These are phyloP conservation scores for Apantesis nais DNA, from an alignment of 2,888 invertebrate genomes.

Conservation along the genomic window DNA sequence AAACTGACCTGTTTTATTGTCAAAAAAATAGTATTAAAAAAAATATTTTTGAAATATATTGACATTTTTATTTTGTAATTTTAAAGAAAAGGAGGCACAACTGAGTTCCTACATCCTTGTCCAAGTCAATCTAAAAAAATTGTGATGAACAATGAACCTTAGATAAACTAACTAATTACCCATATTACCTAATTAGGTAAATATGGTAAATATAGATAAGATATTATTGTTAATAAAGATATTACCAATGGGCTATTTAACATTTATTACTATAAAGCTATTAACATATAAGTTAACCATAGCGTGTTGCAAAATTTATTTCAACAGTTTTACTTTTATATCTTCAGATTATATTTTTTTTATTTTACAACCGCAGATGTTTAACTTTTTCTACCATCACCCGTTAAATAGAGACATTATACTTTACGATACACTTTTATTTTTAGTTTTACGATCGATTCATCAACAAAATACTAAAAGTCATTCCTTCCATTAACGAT, in stretches of 20 bases:
- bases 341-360: conserved; percentile 38
- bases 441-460: conserved; percentile 75
- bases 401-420: conserved; percentile 61
- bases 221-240: too few species aligned
- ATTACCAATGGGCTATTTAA: neutral
- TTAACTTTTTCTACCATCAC: conserved; percentile 37
- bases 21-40: too few species aligned
- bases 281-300: neutral
- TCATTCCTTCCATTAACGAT: conserved; percentile 69
- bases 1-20: too few species aligned
- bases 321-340: conserved; percentile 13
- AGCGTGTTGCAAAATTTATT: conserved; percentile 13
- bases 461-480: conserved; percentile 76
- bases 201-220: too few species aligned
- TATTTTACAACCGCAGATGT: conserved; percentile 69
- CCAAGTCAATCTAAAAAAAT: neutral
- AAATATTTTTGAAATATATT: neutral
- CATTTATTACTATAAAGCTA: neutral
- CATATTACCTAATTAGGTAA: too few species aligned
- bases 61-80: neutral
- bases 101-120: neutral
- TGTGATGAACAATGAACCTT: neutral
- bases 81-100: neutral
- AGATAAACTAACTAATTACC: too few species aligned
- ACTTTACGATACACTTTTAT: conserved; percentile 63